Base-by-base conservation (phyloP, 1,140 invertebrate genomes). In the Drosophila ficusphila region DNA sequence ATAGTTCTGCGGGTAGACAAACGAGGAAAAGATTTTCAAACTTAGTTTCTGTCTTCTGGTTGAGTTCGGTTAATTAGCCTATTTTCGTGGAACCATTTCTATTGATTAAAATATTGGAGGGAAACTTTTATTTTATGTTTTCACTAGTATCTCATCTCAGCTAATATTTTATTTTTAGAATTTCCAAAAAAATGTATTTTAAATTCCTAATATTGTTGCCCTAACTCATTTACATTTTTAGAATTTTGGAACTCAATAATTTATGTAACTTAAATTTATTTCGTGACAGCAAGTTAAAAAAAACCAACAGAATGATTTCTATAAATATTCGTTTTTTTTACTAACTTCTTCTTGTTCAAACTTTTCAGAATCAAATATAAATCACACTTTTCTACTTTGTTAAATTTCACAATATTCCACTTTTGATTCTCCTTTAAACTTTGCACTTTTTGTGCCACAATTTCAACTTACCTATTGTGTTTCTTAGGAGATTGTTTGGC, bases 1-100 rank as follows among this genome's bases (percentile, higher is more conserved):
- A 88, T 88, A 67, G 47, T 82, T 57, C 82, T 89, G 49, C 34
- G 41, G 47, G 48, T 65, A 72, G 54, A 58, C 41, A 70, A 74
- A 76, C 36, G 56, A 19, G 53, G 33, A 31, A 42, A 33, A 51
- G 52, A 62, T 65, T 41, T 64, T 41, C 18, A 16, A 52, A 65
- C 67, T 67, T 67, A 67, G 62, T 67, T 33, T 65, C 3, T 31
- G 36, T 38, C 16, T 18, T 31, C 29, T 16, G 29, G 18, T 7
- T 21, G 33, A 36, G 18, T 38, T 62, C 18, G 42, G 44, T 67
- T 83, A 71, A 77, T 54, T 76, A 54, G 54, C 54, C 60, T 46
- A 64, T 64, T 64, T 71, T 71, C 38, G 51, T 31, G 46, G n/a
- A 61, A 56, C 48, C 74, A 42, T 51, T 81, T 79, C 48, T 49